Percentiles rank a stretch among this genome's conserved stretches.
phyloP scores from a whole-genome alignment of 2,113 vertebrate genomes.

The Empidonax alnorum region DNA sequence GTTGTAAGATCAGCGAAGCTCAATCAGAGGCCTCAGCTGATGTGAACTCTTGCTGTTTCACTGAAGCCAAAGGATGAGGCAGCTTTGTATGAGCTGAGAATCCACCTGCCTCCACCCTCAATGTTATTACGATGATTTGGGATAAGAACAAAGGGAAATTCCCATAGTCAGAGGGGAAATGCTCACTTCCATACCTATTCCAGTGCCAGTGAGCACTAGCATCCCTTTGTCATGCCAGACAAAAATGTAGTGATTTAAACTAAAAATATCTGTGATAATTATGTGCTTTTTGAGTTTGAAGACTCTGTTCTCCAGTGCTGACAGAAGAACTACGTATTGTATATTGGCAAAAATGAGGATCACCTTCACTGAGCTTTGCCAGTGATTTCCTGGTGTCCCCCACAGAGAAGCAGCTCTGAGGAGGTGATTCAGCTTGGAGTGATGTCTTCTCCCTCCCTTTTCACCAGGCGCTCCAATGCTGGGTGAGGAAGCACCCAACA shows the following conservation, averaged over 20 bases:
- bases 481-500: neutral
- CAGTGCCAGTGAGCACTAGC: neutral
- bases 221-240: neutral
- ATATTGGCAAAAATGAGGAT: neutral
- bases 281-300: neutral
- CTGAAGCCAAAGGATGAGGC: neutral
- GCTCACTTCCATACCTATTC: neutral
- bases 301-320: neutral
- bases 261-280: neutral
- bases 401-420: neutral
- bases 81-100: neutral
- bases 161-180: neutral
- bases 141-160: neutral
- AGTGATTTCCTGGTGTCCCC: neutral
- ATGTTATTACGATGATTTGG: neutral
- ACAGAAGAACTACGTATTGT: neutral
- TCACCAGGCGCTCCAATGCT: neutral
- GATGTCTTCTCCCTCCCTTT: neutral
- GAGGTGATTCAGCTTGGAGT: neutral
- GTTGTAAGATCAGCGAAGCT: neutral
- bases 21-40: rapidly evolving
- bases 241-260: neutral
- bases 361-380: neutral
- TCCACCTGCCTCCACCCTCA: neutral
- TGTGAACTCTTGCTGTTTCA: neutral